Conservation (phyloP, 2,888 invertebrate species). For the Lasioglossum leucozonium region DNA sequence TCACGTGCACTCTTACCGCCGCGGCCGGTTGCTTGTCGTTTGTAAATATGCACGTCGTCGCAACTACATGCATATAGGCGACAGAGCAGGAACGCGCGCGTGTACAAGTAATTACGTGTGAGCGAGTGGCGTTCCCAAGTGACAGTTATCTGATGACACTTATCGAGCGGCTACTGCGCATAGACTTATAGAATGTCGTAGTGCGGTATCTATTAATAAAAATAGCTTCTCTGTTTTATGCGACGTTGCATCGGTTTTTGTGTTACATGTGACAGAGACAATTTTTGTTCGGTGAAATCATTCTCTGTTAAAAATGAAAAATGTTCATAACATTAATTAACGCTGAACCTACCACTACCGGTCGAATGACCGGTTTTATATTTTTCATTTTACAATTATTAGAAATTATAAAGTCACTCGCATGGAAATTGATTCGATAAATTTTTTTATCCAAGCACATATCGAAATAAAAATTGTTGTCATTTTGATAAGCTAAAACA, state of each 20-base stretch:
- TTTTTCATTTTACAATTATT: too few species aligned
- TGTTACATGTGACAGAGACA: neutral
- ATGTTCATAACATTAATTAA: neutral
- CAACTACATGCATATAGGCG: neutral
- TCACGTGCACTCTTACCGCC: neutral
- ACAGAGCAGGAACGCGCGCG: neutral
- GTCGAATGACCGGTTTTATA: too few species aligned
- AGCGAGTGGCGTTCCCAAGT: conserved; percentile 1
- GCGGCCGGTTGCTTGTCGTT: neutral
- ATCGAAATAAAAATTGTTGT: too few species aligned
- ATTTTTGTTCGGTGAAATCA: neutral
- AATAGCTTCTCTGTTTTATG: neutral
- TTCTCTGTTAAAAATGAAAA: neutral
- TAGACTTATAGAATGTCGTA: neutral
- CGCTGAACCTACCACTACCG: too few species aligned
- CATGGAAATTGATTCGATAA: too few species aligned
- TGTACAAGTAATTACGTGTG: neutral
- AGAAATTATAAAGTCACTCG: too few species aligned
- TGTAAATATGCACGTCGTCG: neutral
- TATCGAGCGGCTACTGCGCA: neutral
- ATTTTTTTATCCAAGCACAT: too few species aligned
- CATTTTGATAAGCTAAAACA: too few species aligned
- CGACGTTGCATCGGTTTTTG: neutral
- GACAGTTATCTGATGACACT: conserved; percentile 9
- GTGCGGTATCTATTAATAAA: neutral